Conservation (phyloP, 2,797 vertebrate genomes). For the Sternotherus odoratus region DNA sequence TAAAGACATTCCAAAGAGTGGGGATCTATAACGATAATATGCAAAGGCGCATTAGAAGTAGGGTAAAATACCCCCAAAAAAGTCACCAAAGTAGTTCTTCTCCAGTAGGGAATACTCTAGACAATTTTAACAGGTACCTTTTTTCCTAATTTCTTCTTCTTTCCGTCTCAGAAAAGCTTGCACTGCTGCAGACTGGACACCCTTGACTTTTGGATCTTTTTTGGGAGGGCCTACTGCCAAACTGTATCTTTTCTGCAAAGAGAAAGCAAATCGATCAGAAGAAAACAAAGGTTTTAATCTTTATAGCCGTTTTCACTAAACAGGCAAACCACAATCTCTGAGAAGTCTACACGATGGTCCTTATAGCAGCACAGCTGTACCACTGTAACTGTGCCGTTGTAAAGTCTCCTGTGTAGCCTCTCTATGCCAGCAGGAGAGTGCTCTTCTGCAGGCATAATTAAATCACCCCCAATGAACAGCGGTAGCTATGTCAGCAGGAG, state of each 20-base stretch:
- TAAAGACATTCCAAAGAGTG: not conserved
- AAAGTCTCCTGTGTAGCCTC: no score
- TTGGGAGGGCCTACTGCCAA: constrained; percentile 94
- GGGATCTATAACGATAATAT: not conserved
- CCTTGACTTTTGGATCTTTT: constrained; percentile 92
- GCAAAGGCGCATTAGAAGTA: not conserved
- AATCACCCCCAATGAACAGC: no score
- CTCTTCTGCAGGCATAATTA: no score
- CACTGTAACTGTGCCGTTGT: no score
- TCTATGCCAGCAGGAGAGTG: no score
- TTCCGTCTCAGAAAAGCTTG: constrained; percentile 91
- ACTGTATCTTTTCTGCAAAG: constrained; percentile 93
- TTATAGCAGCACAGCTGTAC: no score
- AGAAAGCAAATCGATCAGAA: not conserved
- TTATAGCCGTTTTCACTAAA: not conserved
- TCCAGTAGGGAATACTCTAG: not conserved
- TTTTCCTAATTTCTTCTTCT: constrained; percentile 82
- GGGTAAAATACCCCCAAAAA: not conserved
- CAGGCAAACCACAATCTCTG: not conserved
- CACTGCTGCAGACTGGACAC: constrained; percentile 92
- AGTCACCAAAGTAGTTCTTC: not conserved
- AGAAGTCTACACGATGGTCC: not conserved
- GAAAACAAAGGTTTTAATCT: not conserved
- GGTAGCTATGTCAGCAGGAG: no score
- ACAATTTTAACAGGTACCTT: constrained; percentile 81